A percentile compares a stretch with the other conserved stretches of the same genome.
Conservation (phyloP, 2,797 vertebrate genomes). For the Loriculus beryllinus region DNA sequence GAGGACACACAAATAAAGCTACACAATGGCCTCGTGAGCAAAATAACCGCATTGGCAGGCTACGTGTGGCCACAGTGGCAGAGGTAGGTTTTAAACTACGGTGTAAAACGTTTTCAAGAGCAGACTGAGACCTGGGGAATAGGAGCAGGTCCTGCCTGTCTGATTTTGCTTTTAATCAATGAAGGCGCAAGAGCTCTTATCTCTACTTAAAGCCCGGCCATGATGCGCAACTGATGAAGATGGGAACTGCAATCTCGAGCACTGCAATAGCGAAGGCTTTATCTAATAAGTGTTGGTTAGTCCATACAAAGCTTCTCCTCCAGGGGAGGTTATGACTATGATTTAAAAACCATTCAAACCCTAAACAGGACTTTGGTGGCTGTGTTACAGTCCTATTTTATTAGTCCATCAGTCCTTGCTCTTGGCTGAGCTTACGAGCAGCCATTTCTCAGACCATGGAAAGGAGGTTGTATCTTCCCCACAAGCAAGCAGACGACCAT, state of each 20-base stretch:
- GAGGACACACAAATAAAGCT: background rate
- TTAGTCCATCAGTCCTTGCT: background rate
- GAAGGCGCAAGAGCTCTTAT: background rate
- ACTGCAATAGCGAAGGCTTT: background rate
- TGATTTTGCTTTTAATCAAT: background rate
- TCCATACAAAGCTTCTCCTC: background rate
- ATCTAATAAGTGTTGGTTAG: background rate
- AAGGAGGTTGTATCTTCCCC: background rate
- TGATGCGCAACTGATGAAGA: background rate
- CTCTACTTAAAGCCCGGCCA: background rate
- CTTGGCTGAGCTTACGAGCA: background rate
- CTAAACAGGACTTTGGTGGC: background rate
- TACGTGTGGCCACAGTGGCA: background rate
- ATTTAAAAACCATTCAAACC: background rate
- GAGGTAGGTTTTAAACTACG: background rate
- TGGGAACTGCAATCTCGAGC: background rate
- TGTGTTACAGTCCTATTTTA: background rate
- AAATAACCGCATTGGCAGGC: background rate
- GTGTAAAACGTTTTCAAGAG: background rate
- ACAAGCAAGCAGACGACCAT: background rate
- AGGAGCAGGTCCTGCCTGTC: background rate
- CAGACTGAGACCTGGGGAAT: background rate
- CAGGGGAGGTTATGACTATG: background rate
- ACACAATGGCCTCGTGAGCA: fast-evolving
- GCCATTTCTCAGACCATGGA: background rate